Evolutionary conservation across 2,888 invertebrate genomes (phyloP).

Genomic region (Tipula lateralis): DNA sequence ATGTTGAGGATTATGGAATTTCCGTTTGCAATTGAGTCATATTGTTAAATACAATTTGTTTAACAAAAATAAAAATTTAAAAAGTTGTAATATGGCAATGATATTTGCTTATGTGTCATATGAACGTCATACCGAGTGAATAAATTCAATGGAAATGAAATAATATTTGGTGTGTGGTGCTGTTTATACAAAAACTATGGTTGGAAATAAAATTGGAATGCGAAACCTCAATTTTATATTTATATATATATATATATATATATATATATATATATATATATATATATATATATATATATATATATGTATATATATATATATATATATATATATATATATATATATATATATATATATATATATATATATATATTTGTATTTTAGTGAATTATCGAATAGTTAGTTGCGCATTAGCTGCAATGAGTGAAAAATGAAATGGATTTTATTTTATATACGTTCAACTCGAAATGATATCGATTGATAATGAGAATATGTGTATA

Average conservation of each 20-base stretch:
- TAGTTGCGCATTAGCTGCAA: slow-evolving; percentile 19
- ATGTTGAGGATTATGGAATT: neutral
- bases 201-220: neutral
- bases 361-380: neutral
- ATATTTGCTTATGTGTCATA: slow-evolving; percentile 14
- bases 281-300: too few relatives aligned
- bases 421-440: neutral
- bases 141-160: slow-evolving; percentile 24
- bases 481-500: neutral
- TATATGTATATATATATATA: too few relatives aligned
- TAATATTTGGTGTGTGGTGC: neutral
- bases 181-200: neutral
- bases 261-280: too few relatives aligned
- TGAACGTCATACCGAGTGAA: neutral
- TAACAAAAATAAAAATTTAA: neutral
- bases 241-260: too few relatives aligned
- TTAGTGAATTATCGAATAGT: slow-evolving; percentile 19
- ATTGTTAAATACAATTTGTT: neutral
- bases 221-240: neutral
- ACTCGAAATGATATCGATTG: neutral
- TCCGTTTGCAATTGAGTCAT: neutral
- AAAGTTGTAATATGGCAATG: neutral
- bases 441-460: neutral
- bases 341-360: too few relatives aligned
- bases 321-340: too few relatives aligned